These are phyloP conservation scores for Hycleus phaleratus DNA, from an alignment of 1,140 invertebrate genomes.

Conservation along the genomic window DNA sequence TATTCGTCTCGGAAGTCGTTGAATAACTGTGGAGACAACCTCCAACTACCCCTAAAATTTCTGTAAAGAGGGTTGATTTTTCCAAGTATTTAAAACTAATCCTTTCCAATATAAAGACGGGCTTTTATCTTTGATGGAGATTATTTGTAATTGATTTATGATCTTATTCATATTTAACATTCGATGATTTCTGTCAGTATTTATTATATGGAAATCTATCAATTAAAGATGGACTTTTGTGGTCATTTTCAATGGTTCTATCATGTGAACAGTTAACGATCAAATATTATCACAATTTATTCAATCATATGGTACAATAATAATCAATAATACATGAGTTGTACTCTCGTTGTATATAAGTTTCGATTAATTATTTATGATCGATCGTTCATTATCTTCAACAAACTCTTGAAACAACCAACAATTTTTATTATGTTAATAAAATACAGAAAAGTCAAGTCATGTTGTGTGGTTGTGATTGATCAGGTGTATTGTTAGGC, in stretches of 20 bases:
- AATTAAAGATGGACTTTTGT: slow-evolving; percentile 27
- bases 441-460: slow-evolving; percentile 18
- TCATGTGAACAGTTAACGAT: slow-evolving; percentile 18
- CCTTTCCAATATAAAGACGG: too few species aligned
- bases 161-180: too few species aligned
- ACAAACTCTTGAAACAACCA: too few species aligned
- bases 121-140: too few species aligned
- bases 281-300: slow-evolving; percentile 3
- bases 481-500: neutral
- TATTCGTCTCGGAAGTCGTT: too few species aligned
- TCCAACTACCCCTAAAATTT: too few species aligned
- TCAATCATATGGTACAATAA: slow-evolving; percentile 28
- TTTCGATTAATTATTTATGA: slow-evolving; percentile 31
- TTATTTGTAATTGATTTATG: too few species aligned
- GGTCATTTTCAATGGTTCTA: slow-evolving; percentile 25
- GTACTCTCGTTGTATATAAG: too few species aligned
- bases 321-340: slow-evolving; percentile 29
- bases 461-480: neutral
- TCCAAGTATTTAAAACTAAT: too few species aligned
- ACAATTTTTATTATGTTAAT: slow-evolving; percentile 24
- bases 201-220: slow-evolving; percentile 3
- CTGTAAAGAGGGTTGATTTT: too few species aligned
- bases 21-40: too few species aligned
- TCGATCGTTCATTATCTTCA: slow-evolving; percentile 29
- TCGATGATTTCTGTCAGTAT: too few species aligned